phyloP scores from a whole-genome alignment of 2,888 invertebrate genomes.

The Drosophila meridiana region DNA sequence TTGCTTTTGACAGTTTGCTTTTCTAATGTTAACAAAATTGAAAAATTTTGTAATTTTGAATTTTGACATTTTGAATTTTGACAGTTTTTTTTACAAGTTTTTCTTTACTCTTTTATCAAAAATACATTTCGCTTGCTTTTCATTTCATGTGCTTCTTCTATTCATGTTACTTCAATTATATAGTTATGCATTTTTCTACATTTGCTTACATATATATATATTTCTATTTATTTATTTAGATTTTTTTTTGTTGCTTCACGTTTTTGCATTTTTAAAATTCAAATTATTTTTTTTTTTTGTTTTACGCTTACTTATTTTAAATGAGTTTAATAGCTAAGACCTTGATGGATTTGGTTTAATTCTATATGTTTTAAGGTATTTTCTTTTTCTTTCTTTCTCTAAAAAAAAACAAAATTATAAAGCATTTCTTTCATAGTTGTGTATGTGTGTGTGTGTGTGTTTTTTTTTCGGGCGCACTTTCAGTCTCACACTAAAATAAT shows the following conservation, averaged over 20 bases:
- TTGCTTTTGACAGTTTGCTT: constrained; percentile 20
- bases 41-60: constrained; percentile 32
- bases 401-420: constrained; percentile 61
- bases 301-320: constrained; percentile 44
- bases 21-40: constrained; percentile 27
- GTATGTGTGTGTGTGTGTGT: constrained; percentile 18
- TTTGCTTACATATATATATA: constrained; percentile 11
- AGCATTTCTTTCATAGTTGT: constrained; percentile 60
- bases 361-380: constrained; percentile 69
- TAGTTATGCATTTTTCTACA: constrained; percentile 49
- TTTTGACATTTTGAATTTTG: constrained; percentile 13
- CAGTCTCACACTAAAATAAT: constrained; percentile 74
- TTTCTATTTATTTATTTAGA: background rate
- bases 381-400: constrained; percentile 34
- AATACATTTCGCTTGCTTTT: constrained; percentile 50
- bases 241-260: constrained; percentile 29
- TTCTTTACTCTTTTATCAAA: constrained; percentile 55
- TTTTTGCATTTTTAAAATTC: constrained; percentile 50
- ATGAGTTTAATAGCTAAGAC: constrained; percentile 71
- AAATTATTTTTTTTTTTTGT: constrained; percentile 43
- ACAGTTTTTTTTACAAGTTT: constrained; percentile 12
- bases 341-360: constrained; percentile 74
- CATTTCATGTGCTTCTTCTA: constrained; percentile 38
- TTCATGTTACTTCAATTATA: constrained; percentile 51
- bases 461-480: constrained; percentile 50